Percentiles rank a stretch among this genome's conserved stretches.
phyloP scores from a whole-genome alignment of 2,797 vertebrate genomes.

The Amniataba percoides region DNA sequence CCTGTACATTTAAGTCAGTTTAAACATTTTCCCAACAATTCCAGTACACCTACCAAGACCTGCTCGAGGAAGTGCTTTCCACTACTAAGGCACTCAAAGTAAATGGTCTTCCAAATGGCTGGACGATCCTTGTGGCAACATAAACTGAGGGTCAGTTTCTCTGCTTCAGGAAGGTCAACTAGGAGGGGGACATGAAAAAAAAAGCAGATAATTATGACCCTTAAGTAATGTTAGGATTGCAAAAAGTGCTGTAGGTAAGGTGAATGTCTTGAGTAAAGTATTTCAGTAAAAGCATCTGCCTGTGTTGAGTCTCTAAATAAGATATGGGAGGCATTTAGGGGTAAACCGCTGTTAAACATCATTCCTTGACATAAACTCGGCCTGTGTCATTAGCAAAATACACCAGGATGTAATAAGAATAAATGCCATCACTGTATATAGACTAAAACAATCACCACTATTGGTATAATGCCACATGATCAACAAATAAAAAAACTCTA shows the following conservation, averaged over 20 bases:
- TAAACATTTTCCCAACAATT: background rate
- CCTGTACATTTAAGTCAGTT: background rate
- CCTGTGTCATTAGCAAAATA: background rate
- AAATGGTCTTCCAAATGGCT: conserved; percentile 90
- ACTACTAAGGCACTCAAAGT: conserved; percentile 94
- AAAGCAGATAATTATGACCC: background rate
- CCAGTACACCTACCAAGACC: conserved; percentile 89
- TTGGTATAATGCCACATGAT: background rate
- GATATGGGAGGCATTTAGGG: background rate
- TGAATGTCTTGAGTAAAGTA: background rate
- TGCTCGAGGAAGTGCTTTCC: conserved; percentile 97
- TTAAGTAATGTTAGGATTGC: no score
- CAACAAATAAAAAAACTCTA: no score
- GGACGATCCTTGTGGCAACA: conserved; percentile 87
- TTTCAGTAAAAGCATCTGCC: background rate
- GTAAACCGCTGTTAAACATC: background rate
- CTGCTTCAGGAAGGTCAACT: conserved; percentile 89
- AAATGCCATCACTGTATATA: background rate
- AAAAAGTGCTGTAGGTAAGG: background rate
- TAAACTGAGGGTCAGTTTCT: conserved; percentile 87
- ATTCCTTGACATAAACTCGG: background rate
- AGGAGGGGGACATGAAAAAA: background rate
- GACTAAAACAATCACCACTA: background rate
- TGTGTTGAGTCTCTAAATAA: background rate
- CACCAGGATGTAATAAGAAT: background rate